These are phyloP conservation scores for Hydractinia echinata DNA, from an alignment of 30 jellyfish, hydroid and myxozoan species.

Conservation along the genomic window DNA sequence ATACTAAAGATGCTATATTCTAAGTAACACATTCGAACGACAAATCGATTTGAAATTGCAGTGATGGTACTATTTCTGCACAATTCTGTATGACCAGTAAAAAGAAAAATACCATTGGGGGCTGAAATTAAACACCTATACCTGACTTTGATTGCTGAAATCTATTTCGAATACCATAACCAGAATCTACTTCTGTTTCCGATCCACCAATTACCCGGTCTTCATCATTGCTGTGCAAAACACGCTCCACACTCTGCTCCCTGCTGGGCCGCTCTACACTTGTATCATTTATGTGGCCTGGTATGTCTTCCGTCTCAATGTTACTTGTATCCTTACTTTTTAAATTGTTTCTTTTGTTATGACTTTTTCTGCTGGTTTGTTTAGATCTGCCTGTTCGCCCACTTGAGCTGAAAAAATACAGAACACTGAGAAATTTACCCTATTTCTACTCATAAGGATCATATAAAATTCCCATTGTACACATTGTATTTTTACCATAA, in stretches of 20 bases:
- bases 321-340: not conserved
- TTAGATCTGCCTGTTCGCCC: not conserved
- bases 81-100: too few species aligned
- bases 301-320: not conserved
- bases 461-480: too few species aligned
- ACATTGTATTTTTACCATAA: too few species aligned
- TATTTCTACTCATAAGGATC: too few species aligned
- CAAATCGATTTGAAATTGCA: too few species aligned
- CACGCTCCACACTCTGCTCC: conserved; percentile 25
- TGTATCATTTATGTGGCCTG: conserved; percentile 24
- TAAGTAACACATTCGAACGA: too few species aligned
- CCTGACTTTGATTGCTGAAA: not conserved
- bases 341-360: not conserved
- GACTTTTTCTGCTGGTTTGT: not conserved
- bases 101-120: too few species aligned
- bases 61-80: too few species aligned
- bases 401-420: too few species aligned
- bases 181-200: conserved; percentile 22
- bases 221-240: not conserved
- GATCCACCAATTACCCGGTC: not conserved
- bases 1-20: too few species aligned
- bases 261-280: conserved; percentile 36
- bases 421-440: too few species aligned
- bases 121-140: too few species aligned
- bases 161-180: conserved; percentile 26